phyloP scores from a whole-genome alignment of 2,113 vertebrate genomes.

The Oreochromis niloticus region DNA sequence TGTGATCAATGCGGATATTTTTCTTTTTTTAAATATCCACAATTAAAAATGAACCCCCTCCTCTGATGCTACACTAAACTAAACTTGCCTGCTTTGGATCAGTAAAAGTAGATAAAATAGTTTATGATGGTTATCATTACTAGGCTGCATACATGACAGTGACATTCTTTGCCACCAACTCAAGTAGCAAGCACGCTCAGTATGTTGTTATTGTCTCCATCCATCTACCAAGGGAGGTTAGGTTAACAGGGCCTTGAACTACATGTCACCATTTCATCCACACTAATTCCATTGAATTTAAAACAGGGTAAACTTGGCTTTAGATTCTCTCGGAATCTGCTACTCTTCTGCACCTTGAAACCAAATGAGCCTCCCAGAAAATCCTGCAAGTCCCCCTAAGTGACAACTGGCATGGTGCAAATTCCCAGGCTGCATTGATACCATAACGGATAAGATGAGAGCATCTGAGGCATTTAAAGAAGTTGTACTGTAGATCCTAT shows the following conservation, averaged over 20 bases:
- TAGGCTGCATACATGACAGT: not conserved
- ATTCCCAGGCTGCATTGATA: not conserved
- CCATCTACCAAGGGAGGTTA: not conserved
- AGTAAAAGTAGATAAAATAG: not conserved
- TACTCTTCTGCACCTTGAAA: not conserved
- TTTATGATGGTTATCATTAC: not conserved
- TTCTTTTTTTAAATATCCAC: not conserved
- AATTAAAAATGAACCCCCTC: not conserved
- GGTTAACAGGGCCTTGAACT: not conserved
- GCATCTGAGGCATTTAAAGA: conserved; percentile 3
- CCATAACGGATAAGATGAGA: not conserved
- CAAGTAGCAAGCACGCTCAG: not conserved
- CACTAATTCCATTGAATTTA: not conserved
- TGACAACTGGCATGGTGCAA: not conserved
- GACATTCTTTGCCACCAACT: not conserved
- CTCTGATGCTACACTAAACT: not conserved
- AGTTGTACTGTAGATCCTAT: not conserved
- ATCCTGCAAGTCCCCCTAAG: not conserved
- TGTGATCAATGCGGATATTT: not conserved
- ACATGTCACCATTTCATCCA: not conserved
- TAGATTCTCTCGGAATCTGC: not conserved
- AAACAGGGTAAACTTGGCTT: not conserved
- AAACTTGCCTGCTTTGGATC: not conserved
- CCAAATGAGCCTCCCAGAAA: not conserved
- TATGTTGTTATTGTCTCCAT: not conserved